These are phyloP conservation scores for Plestiodon gilberti DNA, from an alignment of 2,113 vertebrate genomes.

Conservation along the genomic window DNA sequence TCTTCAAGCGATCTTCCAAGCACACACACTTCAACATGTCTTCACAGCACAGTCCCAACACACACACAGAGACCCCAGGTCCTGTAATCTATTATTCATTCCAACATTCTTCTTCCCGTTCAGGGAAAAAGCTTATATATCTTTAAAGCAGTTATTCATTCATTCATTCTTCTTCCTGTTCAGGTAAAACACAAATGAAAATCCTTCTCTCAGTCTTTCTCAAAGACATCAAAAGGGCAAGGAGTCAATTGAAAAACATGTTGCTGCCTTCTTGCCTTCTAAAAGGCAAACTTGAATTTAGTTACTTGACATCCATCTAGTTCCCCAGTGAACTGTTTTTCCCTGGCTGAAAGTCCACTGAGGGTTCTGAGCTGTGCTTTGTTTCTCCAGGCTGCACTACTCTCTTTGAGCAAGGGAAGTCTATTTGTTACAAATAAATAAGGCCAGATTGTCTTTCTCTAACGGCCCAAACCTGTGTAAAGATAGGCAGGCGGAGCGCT, in stretches of 20 bases:
- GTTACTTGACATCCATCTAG: constrained; percentile 6
- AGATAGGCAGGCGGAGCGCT: no score
- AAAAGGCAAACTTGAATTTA: constrained; percentile 7
- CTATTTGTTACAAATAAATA: neutral
- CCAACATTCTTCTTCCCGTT: no score
- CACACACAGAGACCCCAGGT: no score
- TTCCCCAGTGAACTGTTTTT: neutral
- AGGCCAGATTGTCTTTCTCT: neutral
- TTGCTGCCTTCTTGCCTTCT: neutral
- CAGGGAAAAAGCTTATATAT: no score
- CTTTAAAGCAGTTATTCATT: no score
- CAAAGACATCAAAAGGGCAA: neutral
- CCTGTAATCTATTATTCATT: no score
- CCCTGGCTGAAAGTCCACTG: neutral
- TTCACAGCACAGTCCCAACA: no score
- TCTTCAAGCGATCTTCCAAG: no score
- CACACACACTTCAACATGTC: no score
- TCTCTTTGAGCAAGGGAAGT: neutral
- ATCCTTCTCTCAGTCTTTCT: neutral
- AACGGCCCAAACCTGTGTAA: neutral
- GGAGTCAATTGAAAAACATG: constrained; percentile 16
- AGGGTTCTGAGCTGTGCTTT: constrained; percentile 3
- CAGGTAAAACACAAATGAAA: neutral
- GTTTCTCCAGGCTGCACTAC: constrained; percentile 1
- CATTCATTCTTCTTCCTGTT: neutral